Evolutionary conservation across 2,113 vertebrate species (phyloP).

Genomic region (Protomyctophum bolini): DNA sequence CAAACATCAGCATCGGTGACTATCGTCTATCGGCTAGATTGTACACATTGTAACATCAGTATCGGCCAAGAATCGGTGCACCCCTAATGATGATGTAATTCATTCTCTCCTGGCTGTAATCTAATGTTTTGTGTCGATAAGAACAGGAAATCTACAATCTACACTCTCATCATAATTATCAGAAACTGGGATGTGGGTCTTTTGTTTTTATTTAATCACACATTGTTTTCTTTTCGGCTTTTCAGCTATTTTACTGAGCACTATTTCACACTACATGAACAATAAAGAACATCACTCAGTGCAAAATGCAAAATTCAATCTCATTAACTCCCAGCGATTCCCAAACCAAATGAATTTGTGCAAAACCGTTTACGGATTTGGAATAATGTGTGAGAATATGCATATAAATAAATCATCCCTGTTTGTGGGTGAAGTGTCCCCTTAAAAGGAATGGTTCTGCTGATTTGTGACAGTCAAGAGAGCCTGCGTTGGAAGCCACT

Average conservation of each 20-base stretch:
- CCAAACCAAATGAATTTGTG: background rate
- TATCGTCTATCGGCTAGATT: too few species aligned
- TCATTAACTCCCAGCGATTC: background rate
- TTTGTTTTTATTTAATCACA: too few species aligned
- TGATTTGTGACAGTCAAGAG: background rate
- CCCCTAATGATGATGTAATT: too few species aligned
- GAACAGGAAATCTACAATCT: background rate
- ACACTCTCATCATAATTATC: background rate
- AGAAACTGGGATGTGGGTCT: background rate
- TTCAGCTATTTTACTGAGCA: background rate
- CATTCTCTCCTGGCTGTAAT: too few species aligned
- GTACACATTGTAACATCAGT: too few species aligned
- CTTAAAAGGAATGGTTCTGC: background rate
- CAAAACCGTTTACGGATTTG: background rate
- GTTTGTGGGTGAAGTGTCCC: background rate
- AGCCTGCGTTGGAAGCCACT: constrained; percentile 8
- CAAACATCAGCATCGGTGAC: too few species aligned
- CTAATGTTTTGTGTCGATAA: background rate
- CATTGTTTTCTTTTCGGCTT: background rate
- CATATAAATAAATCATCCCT: background rate
- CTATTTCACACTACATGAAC: background rate
- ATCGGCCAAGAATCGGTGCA: too few species aligned
- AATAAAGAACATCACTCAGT: background rate
- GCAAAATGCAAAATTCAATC: background rate
- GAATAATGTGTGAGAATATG: background rate